Conservation (phyloP, 2,888 invertebrate species). For the Neelides folsomi region DNA sequence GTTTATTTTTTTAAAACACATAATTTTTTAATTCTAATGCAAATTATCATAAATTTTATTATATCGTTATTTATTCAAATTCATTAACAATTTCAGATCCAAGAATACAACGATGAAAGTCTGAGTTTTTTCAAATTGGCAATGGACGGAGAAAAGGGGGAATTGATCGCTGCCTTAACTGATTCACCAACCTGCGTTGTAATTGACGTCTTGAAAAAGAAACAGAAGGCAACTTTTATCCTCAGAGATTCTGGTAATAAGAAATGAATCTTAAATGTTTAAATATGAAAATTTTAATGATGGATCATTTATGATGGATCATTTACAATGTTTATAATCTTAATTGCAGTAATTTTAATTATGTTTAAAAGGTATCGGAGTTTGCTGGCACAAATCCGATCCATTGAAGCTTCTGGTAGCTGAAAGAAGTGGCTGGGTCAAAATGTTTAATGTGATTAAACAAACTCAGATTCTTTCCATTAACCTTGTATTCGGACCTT, state of each 20-base stretch:
- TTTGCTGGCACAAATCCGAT: slow-evolving; percentile 57
- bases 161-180: slow-evolving; percentile 56
- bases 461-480: slow-evolving; percentile 54
- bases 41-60: too few species aligned
- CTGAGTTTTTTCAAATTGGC: slow-evolving; percentile 37
- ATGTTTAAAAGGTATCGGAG: slow-evolving; percentile 37
- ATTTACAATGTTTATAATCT: not conserved
- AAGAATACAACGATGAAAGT: slow-evolving; percentile 3
- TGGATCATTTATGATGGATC: not conserved
- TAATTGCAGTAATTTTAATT: slow-evolving; percentile 1
- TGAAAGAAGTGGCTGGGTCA: slow-evolving; percentile 58
- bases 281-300: not conserved
- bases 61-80: too few species aligned
- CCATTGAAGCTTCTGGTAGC: slow-evolving; percentile 57
- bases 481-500: slow-evolving; percentile 47
- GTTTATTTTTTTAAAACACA: too few species aligned
- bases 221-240: slow-evolving; percentile 47
- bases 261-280: not conserved
- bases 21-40: too few species aligned
- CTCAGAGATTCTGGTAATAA: slow-evolving; percentile 35
- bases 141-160: slow-evolving; percentile 53
- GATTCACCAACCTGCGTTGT: slow-evolving; percentile 62
- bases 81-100: not conserved
- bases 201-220: slow-evolving; percentile 45
- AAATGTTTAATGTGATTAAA: slow-evolving; percentile 56